Evolutionary conservation across 2,888 invertebrate genomes (phyloP).

Genomic region (Agonopterix subpropinquella): DNA sequence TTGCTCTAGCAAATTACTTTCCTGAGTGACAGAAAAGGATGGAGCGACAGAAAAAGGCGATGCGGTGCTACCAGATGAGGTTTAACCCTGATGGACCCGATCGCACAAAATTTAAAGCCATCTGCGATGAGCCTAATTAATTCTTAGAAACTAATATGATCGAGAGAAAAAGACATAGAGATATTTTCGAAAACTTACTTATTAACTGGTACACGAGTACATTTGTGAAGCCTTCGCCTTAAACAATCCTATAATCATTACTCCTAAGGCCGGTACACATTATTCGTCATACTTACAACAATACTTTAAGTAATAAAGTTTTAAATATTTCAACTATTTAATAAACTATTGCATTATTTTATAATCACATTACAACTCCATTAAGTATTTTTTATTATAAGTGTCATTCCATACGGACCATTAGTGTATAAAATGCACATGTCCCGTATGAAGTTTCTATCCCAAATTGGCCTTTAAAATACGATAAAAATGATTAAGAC

Average conservation of each 20-base stretch:
- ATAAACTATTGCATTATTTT: slow-evolving; percentile 52
- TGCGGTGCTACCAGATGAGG: too few relatives aligned
- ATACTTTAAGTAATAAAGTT: slow-evolving; percentile 64
- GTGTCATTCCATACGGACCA: slow-evolving; percentile 7
- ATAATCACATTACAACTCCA: slow-evolving; percentile 7
- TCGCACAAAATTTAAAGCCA: too few relatives aligned
- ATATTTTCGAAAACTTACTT: slow-evolving; percentile 62
- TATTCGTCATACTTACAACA: slow-evolving; percentile 58
- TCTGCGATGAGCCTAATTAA: slow-evolving; percentile 12
- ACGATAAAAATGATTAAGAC: slow-evolving; percentile 3
- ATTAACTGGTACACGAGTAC: slow-evolving; percentile 53
- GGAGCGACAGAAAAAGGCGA: too few relatives aligned
- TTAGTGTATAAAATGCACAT: background rate
- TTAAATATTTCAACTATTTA: slow-evolving; percentile 59
- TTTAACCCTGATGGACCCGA: too few relatives aligned
- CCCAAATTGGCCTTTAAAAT: background rate
- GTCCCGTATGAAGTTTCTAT: background rate
- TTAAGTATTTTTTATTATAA: slow-evolving; percentile 11
- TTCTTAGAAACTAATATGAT: slow-evolving; percentile 61
- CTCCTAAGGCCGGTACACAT: slow-evolving; percentile 70
- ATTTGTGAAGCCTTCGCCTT: slow-evolving; percentile 56
- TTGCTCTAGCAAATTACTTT: too few relatives aligned
- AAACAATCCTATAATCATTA: slow-evolving; percentile 49
- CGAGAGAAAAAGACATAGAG: slow-evolving; percentile 69
- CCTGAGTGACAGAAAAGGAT: too few relatives aligned